Evolutionary conservation across 30 jellyfish, hydroid and myxozoan species (phyloP), one percentile per base, ranked within the genome.

Genomic region (Turritopsis rubra): DNA sequence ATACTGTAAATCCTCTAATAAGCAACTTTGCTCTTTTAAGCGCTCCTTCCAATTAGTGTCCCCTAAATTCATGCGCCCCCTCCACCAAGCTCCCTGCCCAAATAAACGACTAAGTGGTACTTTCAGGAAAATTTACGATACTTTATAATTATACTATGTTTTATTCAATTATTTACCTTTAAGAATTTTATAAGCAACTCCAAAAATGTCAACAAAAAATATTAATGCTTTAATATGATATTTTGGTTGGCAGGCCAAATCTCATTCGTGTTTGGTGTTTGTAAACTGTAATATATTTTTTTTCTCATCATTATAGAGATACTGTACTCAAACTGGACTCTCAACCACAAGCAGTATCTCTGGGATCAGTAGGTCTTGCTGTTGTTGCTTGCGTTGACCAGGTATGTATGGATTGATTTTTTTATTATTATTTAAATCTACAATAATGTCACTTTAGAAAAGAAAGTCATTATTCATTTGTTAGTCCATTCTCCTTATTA

Each of bases 291-390:
- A n/a, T 7, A 68, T 68, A 9, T 23, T 9, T 1, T 68, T 68
- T 1, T 68, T 68, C 8, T 19, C 77, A 21, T 60, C 66, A 26
- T 28, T 82, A 5, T 29, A 91, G 98, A 27, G 89, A 83, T 28
- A 86, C 73, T 4, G 80, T 80, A 23, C 80, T 91, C 8, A 90
- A 90, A 18, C 83, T 88, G 91, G 89, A 71, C 26, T 93, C 99
- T 16, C 99, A 93, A 80, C 99, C 99, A 60, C 91, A 86, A 52
- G 95, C 89, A 7, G 85, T 89, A 27, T 80, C 97, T 1, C 88
- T 89, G 21, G 99, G 99, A 5, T 80, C 81, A 27, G 88, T 89
- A 72, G 99, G 99, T 8, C 81, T 93, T 52, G 91, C 78, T 26
- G 88, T 89, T 52, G 99, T 88, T 66, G 99, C 96, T 17, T 93